A percentile compares a stretch with the other conserved stretches of the same genome.
These are phyloP conservation scores for Melanotaenia maccullochi DNA, from an alignment of 2,797 vertebrate genomes.

Conservation along the genomic window DNA sequence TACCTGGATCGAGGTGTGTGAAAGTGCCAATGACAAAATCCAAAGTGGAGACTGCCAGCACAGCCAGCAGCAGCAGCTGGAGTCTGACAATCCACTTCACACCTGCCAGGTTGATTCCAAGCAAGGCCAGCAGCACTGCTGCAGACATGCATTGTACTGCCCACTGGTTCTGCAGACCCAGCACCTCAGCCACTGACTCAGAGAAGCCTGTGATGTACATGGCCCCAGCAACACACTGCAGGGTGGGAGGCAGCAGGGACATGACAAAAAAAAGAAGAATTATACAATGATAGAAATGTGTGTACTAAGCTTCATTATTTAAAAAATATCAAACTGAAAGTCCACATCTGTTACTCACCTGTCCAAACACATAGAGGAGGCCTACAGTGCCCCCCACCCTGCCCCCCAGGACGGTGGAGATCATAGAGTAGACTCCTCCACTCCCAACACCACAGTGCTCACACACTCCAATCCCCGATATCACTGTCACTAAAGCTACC, in stretches of 20 bases:
- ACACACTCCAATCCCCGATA: slow-evolving; percentile 93
- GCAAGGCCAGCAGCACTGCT: slow-evolving; percentile 88
- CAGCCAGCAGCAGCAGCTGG: slow-evolving; percentile 91
- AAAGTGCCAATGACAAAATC: slow-evolving; percentile 97
- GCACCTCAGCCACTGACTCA: slow-evolving; percentile 91
- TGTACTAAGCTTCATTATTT: not conserved
- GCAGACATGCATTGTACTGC: slow-evolving; percentile 89
- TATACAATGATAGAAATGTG: not conserved
- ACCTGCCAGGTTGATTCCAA: slow-evolving; percentile 95
- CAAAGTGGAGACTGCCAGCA: slow-evolving; percentile 92
- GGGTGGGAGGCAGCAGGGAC: not conserved
- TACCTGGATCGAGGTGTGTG: slow-evolving; percentile 94
- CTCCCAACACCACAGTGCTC: slow-evolving; percentile 87
- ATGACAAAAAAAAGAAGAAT: not conserved
- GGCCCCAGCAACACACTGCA: slow-evolving; percentile 95
- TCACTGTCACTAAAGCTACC: slow-evolving; percentile 92
- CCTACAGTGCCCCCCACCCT: slow-evolving; percentile 91
- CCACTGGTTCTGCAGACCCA: slow-evolving; percentile 90
- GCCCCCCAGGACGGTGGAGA: slow-evolving; percentile 92
- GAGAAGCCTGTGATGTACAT: slow-evolving; percentile 98
- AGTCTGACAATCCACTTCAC: slow-evolving; percentile 98
- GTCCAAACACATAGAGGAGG: slow-evolving; percentile 95
- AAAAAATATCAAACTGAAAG: not conserved
- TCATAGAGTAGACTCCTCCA: slow-evolving; percentile 96
- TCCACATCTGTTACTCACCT: slow-evolving; percentile 74